Percentiles rank a stretch among this genome's conserved stretches.
Conservation (phyloP, 2,113 vertebrate genomes). For the Pungitius pungitius region DNA sequence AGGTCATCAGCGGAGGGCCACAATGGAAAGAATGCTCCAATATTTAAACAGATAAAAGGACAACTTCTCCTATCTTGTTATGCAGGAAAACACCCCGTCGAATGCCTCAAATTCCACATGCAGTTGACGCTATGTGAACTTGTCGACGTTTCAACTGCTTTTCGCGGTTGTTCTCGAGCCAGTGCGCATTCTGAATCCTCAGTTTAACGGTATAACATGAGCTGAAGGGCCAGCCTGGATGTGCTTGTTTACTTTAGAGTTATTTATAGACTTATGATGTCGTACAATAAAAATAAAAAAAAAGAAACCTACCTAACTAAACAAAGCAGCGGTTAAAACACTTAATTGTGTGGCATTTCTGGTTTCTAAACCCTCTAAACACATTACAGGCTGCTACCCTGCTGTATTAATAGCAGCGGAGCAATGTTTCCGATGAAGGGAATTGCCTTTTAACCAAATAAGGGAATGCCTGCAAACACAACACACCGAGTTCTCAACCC, state of each 20-base stretch:
- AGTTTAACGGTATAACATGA: conserved; percentile 55
- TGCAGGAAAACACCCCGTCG: conserved; percentile 75
- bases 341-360: conserved; percentile 40
- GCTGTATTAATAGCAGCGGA: conserved; percentile 63
- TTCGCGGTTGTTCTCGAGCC: conserved; percentile 36
- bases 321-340: conserved; percentile 21
- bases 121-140: conserved; percentile 84
- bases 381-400: conserved; percentile 18
- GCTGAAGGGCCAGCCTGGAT: conserved; percentile 28
- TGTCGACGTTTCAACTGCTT: conserved; percentile 51
- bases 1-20: conserved; percentile 67
- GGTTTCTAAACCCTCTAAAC: conserved; percentile 43
- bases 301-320: conserved; percentile 49
- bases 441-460: conserved; percentile 67
- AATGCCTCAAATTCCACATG: conserved; percentile 86
- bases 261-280: conserved; percentile 43
- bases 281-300: conserved; percentile 23
- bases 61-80: conserved; percentile 80
- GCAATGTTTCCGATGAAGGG: conserved; percentile 48
- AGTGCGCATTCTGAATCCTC: conserved; percentile 46
- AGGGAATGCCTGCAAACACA: conserved; percentile 62
- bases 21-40: conserved; percentile 82
- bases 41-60: conserved; percentile 79
- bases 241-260: conserved; percentile 52
- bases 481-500: conserved; percentile 50